phyloP scores from a whole-genome alignment of 2,113 vertebrate genomes.

The Neopipo cinnamomea region DNA sequence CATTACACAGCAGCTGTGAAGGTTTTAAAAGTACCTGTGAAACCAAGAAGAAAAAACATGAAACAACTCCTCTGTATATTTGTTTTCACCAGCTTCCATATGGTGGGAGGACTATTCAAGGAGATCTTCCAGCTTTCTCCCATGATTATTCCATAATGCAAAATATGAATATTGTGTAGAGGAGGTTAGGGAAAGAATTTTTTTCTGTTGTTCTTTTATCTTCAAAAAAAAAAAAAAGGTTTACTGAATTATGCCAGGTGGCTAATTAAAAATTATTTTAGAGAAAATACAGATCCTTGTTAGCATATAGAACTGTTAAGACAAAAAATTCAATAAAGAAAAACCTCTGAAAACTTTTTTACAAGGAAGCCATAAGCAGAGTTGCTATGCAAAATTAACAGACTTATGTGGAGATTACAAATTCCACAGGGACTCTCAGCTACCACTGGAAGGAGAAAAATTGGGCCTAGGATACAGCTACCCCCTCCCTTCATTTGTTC shows the following conservation, averaged over 20 bases:
- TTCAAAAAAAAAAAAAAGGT: background rate
- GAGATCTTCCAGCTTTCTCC: background rate
- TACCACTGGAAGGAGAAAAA: background rate
- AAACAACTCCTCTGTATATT: background rate
- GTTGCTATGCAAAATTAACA: background rate
- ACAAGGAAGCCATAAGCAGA: background rate
- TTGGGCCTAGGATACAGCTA: background rate
- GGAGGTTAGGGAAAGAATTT: background rate
- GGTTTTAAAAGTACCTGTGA: conserved; percentile 1
- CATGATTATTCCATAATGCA: background rate
- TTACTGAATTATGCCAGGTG: background rate
- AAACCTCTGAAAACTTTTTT: background rate
- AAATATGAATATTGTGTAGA: background rate
- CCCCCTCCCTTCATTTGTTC: background rate
- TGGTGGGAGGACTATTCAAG: background rate
- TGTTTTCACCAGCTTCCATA: background rate
- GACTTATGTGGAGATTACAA: background rate
- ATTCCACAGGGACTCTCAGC: background rate
- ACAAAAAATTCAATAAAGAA: background rate
- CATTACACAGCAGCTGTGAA: background rate
- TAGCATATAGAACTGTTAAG: background rate
- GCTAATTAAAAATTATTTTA: conserved; percentile 4
- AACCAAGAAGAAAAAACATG: background rate
- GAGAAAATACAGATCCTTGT: background rate
- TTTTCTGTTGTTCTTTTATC: background rate